Conservation (phyloP, 2,797 vertebrate species). For the Lateolabrax maculatus region DNA sequence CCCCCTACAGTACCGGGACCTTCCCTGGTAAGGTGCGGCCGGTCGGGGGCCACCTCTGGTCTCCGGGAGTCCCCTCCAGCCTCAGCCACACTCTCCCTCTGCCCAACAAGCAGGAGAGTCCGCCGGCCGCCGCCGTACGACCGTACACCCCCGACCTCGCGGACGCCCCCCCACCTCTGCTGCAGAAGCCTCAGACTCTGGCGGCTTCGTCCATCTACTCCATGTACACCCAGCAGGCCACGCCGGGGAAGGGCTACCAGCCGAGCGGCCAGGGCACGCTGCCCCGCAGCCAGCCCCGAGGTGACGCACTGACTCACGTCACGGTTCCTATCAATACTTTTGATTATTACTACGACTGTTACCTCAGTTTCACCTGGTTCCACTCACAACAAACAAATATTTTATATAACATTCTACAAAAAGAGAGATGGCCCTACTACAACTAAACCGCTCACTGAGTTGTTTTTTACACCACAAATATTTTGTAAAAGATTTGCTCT, state of each 20-base stretch:
- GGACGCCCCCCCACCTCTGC: slow-evolving; percentile 77
- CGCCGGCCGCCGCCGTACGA: slow-evolving; percentile 91
- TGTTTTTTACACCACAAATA: too few relatives aligned
- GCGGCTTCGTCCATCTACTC: slow-evolving; percentile 95
- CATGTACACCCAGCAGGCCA: slow-evolving; percentile 95
- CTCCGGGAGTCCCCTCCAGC: slow-evolving; percentile 59
- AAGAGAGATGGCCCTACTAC: too few relatives aligned
- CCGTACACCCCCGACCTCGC: slow-evolving; percentile 91
- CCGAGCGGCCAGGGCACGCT: slow-evolving; percentile 87
- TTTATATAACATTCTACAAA: too few relatives aligned
- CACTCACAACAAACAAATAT: too few relatives aligned
- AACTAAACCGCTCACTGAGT: too few relatives aligned
- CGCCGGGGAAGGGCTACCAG: slow-evolving; percentile 89
- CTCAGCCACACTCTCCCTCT: slow-evolving; percentile 82
- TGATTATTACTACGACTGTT: too few relatives aligned
- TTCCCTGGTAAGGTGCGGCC: slow-evolving; percentile 86
- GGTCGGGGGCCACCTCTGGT: slow-evolving; percentile 66
- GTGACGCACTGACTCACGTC: slow-evolving; percentile 67
- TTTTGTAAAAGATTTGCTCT: too few relatives aligned
- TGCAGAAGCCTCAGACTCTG: slow-evolving; percentile 91
- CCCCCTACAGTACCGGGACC: slow-evolving; percentile 78
- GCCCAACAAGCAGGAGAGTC: slow-evolving; percentile 88
- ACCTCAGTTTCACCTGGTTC: not conserved
- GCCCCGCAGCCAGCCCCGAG: slow-evolving; percentile 85
- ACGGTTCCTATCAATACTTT: not conserved